Percentiles rank a stretch among this genome's conserved stretches.
These are phyloP conservation scores for Hymenopus coronatus DNA, from an alignment of 2,888 invertebrate species.

Conservation along the genomic window DNA sequence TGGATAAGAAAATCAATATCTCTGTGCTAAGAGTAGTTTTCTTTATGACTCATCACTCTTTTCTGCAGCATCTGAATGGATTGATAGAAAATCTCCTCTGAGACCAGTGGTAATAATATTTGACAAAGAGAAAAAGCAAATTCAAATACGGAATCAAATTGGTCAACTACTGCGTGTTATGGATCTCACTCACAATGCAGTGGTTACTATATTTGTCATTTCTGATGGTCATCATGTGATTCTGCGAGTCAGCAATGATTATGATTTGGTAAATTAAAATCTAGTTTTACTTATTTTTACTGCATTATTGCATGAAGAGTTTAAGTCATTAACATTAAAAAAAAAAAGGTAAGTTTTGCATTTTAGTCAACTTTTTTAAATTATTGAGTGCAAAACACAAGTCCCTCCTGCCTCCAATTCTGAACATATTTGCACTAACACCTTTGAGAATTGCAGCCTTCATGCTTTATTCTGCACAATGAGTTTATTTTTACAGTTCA, in stretches of 20 bases:
- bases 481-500: too few species aligned
- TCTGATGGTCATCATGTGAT: constrained; percentile 46
- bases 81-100: constrained; percentile 42
- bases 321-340: too few species aligned
- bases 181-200: constrained; percentile 43
- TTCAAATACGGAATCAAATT: constrained; percentile 46
- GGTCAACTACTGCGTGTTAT: constrained; percentile 48
- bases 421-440: too few species aligned
- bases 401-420: too few species aligned
- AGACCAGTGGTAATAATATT: constrained; percentile 47
- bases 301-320: too few species aligned
- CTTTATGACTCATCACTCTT: neutral
- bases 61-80: constrained; percentile 46
- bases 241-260: constrained; percentile 50
- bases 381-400: too few species aligned
- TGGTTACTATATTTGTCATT: constrained; percentile 43
- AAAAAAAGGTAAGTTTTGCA: too few species aligned
- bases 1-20: too few species aligned
- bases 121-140: constrained; percentile 42
- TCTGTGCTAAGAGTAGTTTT: too few species aligned
- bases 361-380: too few species aligned
- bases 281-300: neutral
- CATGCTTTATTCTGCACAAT: too few species aligned
- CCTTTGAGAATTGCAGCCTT: too few species aligned
- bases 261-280: constrained; percentile 50